Evolutionary conservation across 1,140 invertebrate genomes (phyloP).

Genomic region (Eufriesea mexicana): DNA sequence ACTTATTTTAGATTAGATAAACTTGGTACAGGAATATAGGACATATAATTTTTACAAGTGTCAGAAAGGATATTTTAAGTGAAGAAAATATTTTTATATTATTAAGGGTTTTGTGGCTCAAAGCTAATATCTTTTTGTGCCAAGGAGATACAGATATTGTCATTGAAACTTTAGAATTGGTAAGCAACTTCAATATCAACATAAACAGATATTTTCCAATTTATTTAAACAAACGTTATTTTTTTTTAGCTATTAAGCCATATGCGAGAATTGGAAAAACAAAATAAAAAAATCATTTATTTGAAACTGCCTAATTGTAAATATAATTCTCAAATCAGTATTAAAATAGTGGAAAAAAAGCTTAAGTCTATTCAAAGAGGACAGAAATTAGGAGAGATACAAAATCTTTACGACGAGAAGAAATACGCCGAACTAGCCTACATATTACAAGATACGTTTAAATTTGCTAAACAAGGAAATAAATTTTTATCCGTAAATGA

Average conservation of each 20-base stretch:
- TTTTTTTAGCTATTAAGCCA: constrained; percentile 76
- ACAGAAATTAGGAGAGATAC: constrained; percentile 83
- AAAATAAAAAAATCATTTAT: constrained; percentile 66
- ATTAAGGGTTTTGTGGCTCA: constrained; percentile 82
- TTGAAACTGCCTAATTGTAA: constrained; percentile 82
- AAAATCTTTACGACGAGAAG: constrained; percentile 85
- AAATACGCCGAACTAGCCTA: constrained; percentile 85
- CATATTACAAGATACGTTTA: constrained; percentile 86
- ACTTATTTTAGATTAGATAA: constrained; percentile 63
- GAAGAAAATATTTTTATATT: constrained; percentile 78
- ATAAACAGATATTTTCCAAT: background rate
- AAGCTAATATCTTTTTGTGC: constrained; percentile 82
- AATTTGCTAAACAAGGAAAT: constrained; percentile 78
- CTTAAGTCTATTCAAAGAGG: constrained; percentile 82
- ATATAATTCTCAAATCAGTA: constrained; percentile 80
- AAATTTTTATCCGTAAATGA: constrained; percentile 69
- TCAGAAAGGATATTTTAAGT: constrained; percentile 76
- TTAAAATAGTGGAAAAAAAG: constrained; percentile 79
- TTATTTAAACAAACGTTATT: background rate
- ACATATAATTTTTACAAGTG: constrained; percentile 79
- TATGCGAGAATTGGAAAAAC: constrained; percentile 73
- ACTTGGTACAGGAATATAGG: constrained; percentile 77
- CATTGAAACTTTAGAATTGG: constrained; percentile 80
- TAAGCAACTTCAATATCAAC: constrained; percentile 50
- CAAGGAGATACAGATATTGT: constrained; percentile 81